Evolutionary conservation across 2,888 invertebrate genomes (phyloP).

Genomic region (Leptothorax acervorum): DNA sequence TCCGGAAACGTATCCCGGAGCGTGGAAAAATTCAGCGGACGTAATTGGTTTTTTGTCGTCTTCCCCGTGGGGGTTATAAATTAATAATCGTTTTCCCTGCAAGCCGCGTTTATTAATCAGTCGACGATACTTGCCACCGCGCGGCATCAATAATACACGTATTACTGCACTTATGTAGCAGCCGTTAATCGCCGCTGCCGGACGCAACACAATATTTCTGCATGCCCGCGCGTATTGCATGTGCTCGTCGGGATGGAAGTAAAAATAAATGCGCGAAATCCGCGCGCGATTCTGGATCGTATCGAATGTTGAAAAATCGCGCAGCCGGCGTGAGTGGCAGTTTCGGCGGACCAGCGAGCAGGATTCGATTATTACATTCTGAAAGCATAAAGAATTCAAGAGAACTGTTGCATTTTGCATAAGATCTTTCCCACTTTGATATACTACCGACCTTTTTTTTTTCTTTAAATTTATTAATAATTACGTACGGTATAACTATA

Average conservation of each 20-base stretch:
- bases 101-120: constrained; percentile 63
- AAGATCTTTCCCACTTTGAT: neutral
- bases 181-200: constrained; percentile 58
- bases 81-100: constrained; percentile 46
- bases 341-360: constrained; percentile 19
- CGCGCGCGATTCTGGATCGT: constrained; percentile 50
- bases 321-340: constrained; percentile 29
- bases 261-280: constrained; percentile 59
- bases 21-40: constrained; percentile 30
- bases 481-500: neutral
- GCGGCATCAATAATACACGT: constrained; percentile 58
- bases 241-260: constrained; percentile 17
- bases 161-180: constrained; percentile 38
- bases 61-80: constrained; percentile 8
- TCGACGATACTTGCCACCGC: constrained; percentile 35
- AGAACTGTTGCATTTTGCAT: constrained; percentile 20
- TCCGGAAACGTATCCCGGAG: neutral
- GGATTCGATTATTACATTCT: constrained; percentile 37
- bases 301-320: constrained; percentile 60
- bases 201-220: constrained; percentile 52
- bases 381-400: neutral
- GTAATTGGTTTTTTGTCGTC: constrained; percentile 14
- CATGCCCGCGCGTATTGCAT: constrained; percentile 5
- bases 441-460: neutral
- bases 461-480: neutral